Evolutionary conservation across 1,140 invertebrate species (phyloP).

Genomic region (Periplaneta americana): DNA sequence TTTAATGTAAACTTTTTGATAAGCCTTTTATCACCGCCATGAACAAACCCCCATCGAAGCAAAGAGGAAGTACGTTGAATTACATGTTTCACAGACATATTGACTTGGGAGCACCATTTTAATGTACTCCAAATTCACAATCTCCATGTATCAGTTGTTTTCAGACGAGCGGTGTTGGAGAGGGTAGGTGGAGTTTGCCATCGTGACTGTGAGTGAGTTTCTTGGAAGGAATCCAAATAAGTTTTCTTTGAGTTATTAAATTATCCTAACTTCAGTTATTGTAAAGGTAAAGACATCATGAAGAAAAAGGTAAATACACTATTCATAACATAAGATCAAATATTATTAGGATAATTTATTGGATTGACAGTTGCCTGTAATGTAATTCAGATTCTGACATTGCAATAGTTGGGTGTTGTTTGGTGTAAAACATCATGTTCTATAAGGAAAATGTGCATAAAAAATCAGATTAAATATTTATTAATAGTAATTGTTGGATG

Average conservation of each 20-base stretch:
- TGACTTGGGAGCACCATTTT: neutral
- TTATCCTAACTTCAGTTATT: neutral
- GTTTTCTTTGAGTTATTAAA: neutral
- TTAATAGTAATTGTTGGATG: too few relatives aligned
- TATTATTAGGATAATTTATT: too few relatives aligned
- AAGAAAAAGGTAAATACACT: neutral
- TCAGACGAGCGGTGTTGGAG: neutral
- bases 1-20: neutral
- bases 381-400: too few relatives aligned
- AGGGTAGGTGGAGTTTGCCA: neutral
- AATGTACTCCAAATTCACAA: neutral
- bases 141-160: too few relatives aligned
- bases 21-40: slow-evolving; percentile 12
- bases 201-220: neutral
- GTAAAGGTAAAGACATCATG: neutral
- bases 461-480: too few relatives aligned
- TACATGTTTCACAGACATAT: neutral
- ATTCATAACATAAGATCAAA: too few relatives aligned
- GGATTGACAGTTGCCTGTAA: too few relatives aligned
- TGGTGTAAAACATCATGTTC: too few relatives aligned
- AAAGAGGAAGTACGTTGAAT: neutral
- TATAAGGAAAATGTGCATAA: too few relatives aligned
- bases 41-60: slow-evolving; percentile 4
- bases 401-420: too few relatives aligned
- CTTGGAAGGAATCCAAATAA: neutral